Conservation (phyloP, 2,888 invertebrate genomes). For the Aspidiotus destructor region DNA sequence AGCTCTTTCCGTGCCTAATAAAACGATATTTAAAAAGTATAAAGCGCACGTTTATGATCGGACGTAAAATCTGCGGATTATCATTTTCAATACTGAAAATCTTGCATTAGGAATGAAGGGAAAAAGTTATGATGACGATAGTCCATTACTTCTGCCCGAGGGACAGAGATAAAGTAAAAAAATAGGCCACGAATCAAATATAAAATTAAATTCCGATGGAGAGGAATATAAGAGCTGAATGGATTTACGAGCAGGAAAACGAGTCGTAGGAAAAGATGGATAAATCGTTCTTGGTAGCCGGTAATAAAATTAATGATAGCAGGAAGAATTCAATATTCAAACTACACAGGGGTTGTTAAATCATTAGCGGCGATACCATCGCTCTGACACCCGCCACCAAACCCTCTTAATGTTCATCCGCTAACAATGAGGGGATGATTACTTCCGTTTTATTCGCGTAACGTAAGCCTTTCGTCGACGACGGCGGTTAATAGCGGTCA, state of each 20-base stretch:
- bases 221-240: constrained; percentile 7
- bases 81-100: too few species aligned
- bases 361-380: not conserved
- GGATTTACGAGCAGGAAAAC: constrained; percentile 16
- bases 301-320: constrained; percentile 32
- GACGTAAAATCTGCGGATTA: too few species aligned
- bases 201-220: constrained; percentile 31
- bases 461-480: constrained; percentile 19
- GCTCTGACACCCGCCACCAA: not conserved
- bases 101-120: not conserved
- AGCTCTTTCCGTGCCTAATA: too few species aligned
- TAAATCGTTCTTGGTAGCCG: constrained; percentile 31
- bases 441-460: constrained; percentile 24
- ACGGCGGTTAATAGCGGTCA: constrained; percentile 4
- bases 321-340: constrained; percentile 32
- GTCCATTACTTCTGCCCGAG: not conserved
- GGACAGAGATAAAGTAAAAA: not conserved
- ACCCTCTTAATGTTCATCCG: not conserved
- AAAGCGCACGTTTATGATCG: too few species aligned
- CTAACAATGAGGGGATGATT: constrained; percentile 19
- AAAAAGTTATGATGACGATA: not conserved
- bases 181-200: constrained; percentile 26
- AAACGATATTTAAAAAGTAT: too few species aligned
- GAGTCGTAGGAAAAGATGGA: constrained; percentile 18
- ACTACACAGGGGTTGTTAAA: constrained; percentile 16